phyloP scores from a whole-genome alignment of 2,113 vertebrate species.

The Psophia crepitans region DNA sequence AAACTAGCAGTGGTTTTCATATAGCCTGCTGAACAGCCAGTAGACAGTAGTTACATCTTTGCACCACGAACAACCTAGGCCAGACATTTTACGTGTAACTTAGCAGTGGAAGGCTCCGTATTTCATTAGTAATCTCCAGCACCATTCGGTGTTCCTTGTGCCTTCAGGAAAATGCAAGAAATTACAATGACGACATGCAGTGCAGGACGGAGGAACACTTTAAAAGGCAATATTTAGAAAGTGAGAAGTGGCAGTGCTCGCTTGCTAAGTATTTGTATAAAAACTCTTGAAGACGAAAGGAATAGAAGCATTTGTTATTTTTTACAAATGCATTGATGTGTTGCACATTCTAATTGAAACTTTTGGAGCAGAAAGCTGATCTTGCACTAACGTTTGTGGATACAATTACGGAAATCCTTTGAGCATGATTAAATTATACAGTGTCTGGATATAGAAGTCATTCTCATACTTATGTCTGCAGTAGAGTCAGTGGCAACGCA shows the following conservation, averaged over 20 bases:
- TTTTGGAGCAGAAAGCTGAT: constrained; percentile 38
- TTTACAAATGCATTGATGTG: background rate
- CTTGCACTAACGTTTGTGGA: background rate
- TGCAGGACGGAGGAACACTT: background rate
- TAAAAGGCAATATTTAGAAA: constrained; percentile 3
- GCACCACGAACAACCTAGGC: background rate
- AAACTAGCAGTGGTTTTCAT: background rate
- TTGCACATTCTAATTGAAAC: constrained; percentile 54
- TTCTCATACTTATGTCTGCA: background rate
- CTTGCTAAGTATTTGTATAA: background rate
- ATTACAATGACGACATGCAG: background rate
- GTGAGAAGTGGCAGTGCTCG: background rate
- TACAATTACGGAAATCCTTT: constrained; percentile 43
- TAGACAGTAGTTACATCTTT: background rate
- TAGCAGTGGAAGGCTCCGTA: background rate
- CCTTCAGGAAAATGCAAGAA: constrained; percentile 14
- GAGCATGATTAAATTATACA: background rate
- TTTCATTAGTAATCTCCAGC: background rate
- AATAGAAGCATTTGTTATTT: background rate
- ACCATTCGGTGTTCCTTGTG: background rate
- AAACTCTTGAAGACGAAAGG: background rate
- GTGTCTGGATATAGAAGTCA: background rate
- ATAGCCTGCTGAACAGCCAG: background rate
- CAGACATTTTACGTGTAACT: background rate
- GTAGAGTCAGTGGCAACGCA: background rate